Evolutionary conservation across 2,888 invertebrate species (phyloP).

Genomic region (Chrysolina oricalcia): DNA sequence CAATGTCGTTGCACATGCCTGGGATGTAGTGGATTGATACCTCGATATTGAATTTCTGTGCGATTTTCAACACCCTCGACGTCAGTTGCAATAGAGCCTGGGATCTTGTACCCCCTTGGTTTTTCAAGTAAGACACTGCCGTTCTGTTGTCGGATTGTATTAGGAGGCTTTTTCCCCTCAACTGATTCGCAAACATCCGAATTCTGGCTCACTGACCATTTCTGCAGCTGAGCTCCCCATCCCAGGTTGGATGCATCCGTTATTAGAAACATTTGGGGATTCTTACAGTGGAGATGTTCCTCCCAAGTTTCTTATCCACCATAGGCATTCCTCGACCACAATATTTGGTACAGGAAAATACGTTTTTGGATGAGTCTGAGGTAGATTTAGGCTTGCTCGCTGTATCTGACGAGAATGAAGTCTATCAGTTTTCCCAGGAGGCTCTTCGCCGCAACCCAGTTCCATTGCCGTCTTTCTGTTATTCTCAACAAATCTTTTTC

Average conservation of each 20-base stretch:
- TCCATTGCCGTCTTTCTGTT: no score
- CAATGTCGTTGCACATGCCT: constrained; percentile 49
- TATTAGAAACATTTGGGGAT: constrained; percentile 46
- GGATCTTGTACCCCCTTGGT: constrained; percentile 49
- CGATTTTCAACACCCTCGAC: constrained; percentile 27
- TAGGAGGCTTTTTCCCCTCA: constrained; percentile 35
- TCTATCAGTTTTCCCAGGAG: no score
- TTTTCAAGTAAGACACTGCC: no score
- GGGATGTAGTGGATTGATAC: constrained; percentile 46
- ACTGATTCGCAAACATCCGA: neutral
- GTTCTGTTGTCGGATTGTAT: constrained; percentile 53
- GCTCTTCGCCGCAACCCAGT: no score
- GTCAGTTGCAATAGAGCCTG: constrained; percentile 17
- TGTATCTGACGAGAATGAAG: constrained; percentile 9
- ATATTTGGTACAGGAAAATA: constrained; percentile 20
- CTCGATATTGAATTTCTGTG: constrained; percentile 31
- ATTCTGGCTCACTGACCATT: constrained; percentile 23
- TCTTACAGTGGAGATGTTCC: constrained; percentile 34
- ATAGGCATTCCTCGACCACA: constrained; percentile 49
- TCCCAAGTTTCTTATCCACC: no score
- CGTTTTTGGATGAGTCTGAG: constrained; percentile 1
- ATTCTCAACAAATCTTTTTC: no score
- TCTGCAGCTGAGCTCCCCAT: constrained; percentile 47
- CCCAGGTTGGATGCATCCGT: constrained; percentile 50
- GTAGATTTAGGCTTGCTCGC: constrained; percentile 25